Evolutionary conservation across 2,797 vertebrate species (phyloP), one percentile per base, ranked within the genome.

Genomic region (Acipenser ruthenus): DNA sequence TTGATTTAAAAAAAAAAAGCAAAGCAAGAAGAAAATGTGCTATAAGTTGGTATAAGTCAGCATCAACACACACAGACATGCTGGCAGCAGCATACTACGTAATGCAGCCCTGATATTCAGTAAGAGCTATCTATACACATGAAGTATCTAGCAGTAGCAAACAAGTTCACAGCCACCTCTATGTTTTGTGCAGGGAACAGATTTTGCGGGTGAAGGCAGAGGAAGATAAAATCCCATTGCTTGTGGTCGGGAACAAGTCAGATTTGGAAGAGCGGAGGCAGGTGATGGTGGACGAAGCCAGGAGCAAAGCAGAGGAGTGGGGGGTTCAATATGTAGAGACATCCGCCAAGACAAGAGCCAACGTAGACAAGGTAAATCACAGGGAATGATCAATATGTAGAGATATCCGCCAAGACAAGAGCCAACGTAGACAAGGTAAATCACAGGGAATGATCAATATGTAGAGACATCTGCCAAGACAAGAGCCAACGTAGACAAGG

Each of bases 261-360:
- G 96, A 99, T 82, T 79, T 98, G 83, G 95, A 96, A 78, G 95
- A 97, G 60, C 85, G 93, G 68, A 89, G 95, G 73, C 91, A 96
- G 83, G 94, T 99, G 7, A 86, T 90, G 1, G 80, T 89, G 0
- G 94, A 95, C 13, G 93, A 95, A 63, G 93, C 93, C 7, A 77
- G 89, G 53, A 82, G 77, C 48, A 92, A 92, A 75, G 93, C 93
- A 0, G 80, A 86, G 0, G 91, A 94, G 73, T 99, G 96, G 95
- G 91, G 92, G 0, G 91, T 98, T 11, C 94, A 93, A 82, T 99
- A 98, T 0, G 95, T 98, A 75, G 95, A 98, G 86, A 98, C 96
- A 0, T 98, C 95, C 0, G 95, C 96, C 47, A 98, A 98, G 85
- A 98, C 96, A 0, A 89, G 95, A 51, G 96, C 94, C 6, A 97